phyloP scores from a whole-genome alignment of 2,797 vertebrate genomes.

The Poecilia velifera region DNA sequence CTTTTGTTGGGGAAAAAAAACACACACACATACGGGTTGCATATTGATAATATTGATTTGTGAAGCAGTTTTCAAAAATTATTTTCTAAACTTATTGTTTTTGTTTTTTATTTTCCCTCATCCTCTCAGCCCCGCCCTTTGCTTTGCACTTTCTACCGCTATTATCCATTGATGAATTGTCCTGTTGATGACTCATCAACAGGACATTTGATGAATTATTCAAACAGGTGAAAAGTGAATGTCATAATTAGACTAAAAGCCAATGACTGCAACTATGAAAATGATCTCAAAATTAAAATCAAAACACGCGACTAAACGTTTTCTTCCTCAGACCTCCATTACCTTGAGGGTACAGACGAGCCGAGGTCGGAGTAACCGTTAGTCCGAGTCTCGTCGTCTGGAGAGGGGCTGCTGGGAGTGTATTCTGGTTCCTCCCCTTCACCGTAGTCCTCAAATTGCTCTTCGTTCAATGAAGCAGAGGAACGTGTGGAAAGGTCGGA shows the following conservation, averaged over 20 bases:
- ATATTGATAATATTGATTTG: neutral
- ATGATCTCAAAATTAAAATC: neutral
- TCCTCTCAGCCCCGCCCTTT: no score
- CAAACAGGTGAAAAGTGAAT: neutral
- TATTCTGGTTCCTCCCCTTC: conserved; percentile 93
- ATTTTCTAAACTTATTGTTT: neutral
- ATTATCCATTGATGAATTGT: no score
- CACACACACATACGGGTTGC: neutral
- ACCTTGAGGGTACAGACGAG: conserved; percentile 97
- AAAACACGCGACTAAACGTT: neutral
- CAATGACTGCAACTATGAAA: neutral
- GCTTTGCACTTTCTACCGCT: no score
- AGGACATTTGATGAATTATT: neutral
- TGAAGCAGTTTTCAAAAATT: neutral
- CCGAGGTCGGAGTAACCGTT: conserved; percentile 93
- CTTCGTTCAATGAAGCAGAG: conserved; percentile 92
- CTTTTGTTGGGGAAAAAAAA: neutral
- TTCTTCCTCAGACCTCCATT: conserved; percentile 2
- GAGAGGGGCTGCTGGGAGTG: conserved; percentile 90
- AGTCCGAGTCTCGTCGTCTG: conserved; percentile 90
- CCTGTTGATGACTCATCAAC: neutral
- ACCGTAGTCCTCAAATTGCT: conserved; percentile 98
- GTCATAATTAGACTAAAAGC: neutral
- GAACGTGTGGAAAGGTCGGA: conserved; percentile 92
- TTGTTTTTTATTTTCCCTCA: no score